These are phyloP conservation scores for Drosophila antonietae DNA, from an alignment of 2,888 invertebrate genomes.

Conservation along the genomic window DNA sequence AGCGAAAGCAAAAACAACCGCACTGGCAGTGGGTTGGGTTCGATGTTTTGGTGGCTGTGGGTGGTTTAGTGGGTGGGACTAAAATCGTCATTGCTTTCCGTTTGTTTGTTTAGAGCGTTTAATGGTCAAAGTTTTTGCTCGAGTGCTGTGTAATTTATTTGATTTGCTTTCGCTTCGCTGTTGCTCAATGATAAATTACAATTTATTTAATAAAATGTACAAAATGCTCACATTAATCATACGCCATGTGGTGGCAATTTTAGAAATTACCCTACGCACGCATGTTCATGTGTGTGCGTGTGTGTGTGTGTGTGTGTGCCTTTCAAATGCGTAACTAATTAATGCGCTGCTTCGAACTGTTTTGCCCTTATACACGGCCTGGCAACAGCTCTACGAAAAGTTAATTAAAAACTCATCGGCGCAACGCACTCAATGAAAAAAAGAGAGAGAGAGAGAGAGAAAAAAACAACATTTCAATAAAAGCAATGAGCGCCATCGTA, in stretches of 20 bases:
- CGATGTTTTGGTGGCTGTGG: background rate
- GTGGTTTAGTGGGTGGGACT: background rate
- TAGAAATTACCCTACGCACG: slow-evolving; percentile 15
- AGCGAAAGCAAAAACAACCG: slow-evolving; percentile 1
- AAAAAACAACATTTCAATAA: slow-evolving; percentile 23
- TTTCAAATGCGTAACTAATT: slow-evolving; percentile 36
- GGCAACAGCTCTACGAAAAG: slow-evolving; percentile 48
- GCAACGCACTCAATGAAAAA: slow-evolving; percentile 41
- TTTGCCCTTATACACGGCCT: slow-evolving; percentile 41
- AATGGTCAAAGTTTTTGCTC: slow-evolving; percentile 66
- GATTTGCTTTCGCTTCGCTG: slow-evolving; percentile 53
- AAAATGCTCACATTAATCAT: slow-evolving; percentile 68
- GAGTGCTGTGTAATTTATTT: slow-evolving; percentile 66
- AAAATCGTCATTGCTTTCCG: slow-evolving; percentile 54
- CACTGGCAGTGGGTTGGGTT: background rate
- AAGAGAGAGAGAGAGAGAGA: background rate
- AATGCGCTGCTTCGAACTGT: slow-evolving; percentile 33
- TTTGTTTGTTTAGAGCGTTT: slow-evolving; percentile 64
- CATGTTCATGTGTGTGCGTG: background rate
- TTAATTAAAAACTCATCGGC: slow-evolving; percentile 67
- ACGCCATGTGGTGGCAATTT: slow-evolving; percentile 69
- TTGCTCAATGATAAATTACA: slow-evolving; percentile 67
- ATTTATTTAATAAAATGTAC: slow-evolving; percentile 72
- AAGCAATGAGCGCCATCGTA: slow-evolving; percentile 2
- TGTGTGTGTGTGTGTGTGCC: background rate